These are phyloP conservation scores for Tursiops truncatus DNA, from an alignment of 2,113 vertebrate genomes.

Conservation along the genomic window DNA sequence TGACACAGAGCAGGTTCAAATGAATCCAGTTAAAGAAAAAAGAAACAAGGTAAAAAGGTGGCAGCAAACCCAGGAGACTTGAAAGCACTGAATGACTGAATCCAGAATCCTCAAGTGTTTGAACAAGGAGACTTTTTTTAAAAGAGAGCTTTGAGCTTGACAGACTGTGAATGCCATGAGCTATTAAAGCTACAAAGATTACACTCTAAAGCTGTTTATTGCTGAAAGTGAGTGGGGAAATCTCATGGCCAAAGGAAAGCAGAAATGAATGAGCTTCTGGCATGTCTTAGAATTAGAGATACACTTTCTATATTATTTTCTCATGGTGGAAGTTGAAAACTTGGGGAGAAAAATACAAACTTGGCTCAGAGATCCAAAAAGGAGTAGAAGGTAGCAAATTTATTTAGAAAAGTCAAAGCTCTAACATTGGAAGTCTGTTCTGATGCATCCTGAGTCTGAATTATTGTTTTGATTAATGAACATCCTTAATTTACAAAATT, in stretches of 20 bases:
- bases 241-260: slow-evolving; percentile 46
- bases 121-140: neutral
- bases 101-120: neutral
- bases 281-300: neutral
- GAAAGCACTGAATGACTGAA: neutral
- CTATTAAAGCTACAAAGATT: slow-evolving; percentile 61
- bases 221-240: slow-evolving; percentile 54
- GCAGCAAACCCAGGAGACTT: neutral
- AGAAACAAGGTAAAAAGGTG: neutral
- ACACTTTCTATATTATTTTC: slow-evolving; percentile 31
- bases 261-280: slow-evolving; percentile 44
- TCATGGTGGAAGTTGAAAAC: neutral
- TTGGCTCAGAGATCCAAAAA: neutral
- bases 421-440: neutral
- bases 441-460: neutral
- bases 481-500: neutral
- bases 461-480: slow-evolving; percentile 32
- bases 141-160: neutral
- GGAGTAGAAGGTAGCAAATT: neutral
- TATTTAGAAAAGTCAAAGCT: neutral
- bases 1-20: neutral
- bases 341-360: neutral
- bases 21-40: neutral
- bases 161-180: neutral
- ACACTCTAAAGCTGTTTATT: slow-evolving; percentile 47